A percentile compares a stretch with the other conserved stretches of the same genome.
phyloP scores from a whole-genome alignment of 2,113 vertebrate genomes.

The Gyps fulvus region DNA sequence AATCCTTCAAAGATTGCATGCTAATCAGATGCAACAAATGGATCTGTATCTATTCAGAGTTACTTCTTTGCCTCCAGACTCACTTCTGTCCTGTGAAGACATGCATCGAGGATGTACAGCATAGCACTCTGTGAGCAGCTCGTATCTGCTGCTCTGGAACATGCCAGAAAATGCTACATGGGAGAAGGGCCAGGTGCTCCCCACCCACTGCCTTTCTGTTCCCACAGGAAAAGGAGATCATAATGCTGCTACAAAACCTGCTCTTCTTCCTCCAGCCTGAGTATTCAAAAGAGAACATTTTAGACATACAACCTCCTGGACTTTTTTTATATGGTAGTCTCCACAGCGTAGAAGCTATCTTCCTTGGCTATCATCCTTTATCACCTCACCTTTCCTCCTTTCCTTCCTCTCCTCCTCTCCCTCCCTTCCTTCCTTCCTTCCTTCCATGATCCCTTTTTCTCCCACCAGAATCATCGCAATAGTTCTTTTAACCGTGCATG shows the following conservation, averaged over 20 bases:
- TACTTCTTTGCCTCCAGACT: not conserved
- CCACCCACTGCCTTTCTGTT: not conserved
- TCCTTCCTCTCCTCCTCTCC: not conserved
- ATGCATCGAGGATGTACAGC: rapidly evolving
- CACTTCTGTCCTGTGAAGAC: not conserved
- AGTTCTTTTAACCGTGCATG: rapidly evolving
- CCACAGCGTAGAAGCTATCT: not conserved
- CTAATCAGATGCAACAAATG: not conserved
- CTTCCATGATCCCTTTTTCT: not conserved
- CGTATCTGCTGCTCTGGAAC: not conserved
- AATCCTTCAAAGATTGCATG: not conserved
- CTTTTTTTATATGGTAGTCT: not conserved
- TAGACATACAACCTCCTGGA: not conserved
- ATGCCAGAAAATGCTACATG: not conserved
- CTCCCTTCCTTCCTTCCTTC: not conserved
- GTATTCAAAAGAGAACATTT: not conserved
- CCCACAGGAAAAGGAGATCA: not conserved
- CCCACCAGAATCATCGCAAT: not conserved
- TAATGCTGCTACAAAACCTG: not conserved
- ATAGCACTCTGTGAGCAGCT: not conserved
- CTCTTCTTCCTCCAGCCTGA: not conserved
- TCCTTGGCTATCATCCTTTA: not conserved
- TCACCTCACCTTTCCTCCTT: not conserved
- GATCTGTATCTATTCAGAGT: not conserved
- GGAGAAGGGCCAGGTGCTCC: not conserved